These are phyloP conservation scores for Prinia subflava DNA, from an alignment of 2,113 vertebrate genomes.

Conservation along the genomic window DNA sequence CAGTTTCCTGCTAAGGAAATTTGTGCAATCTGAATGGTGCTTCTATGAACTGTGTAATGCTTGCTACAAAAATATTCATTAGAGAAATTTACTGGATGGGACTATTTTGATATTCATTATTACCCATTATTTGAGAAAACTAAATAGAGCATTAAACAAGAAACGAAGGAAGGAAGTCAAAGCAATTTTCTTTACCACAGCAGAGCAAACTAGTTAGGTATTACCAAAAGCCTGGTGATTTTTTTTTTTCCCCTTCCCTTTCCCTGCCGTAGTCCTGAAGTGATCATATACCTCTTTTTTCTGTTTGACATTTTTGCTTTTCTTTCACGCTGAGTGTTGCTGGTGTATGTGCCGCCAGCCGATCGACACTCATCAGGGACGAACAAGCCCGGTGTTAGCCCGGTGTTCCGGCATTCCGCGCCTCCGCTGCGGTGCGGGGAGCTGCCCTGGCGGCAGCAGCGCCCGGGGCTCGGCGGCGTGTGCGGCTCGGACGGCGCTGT, in stretches of 20 bases:
- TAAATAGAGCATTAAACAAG: background rate
- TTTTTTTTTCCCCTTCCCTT: background rate
- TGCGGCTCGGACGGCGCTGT: accelerated
- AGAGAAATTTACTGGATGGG: background rate
- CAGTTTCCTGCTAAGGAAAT: background rate
- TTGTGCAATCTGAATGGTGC: background rate
- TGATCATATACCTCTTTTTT: background rate
- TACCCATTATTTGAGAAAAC: background rate
- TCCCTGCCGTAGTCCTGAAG: background rate
- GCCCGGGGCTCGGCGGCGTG: accelerated
- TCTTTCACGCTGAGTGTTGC: background rate
- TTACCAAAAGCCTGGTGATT: background rate
- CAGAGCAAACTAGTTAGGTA: background rate
- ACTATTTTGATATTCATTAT: background rate
- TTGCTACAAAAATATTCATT: background rate
- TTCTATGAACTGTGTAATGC: background rate
- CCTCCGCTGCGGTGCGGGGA: accelerated
- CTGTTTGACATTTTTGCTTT: background rate
- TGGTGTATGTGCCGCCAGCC: accelerated
- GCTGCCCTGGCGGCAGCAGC: accelerated
- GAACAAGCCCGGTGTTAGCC: background rate
- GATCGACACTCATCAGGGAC: accelerated
- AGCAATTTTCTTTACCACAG: background rate
- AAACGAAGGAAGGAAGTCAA: background rate
- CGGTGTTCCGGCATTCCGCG: background rate